A percentile compares a stretch with the other conserved stretches of the same genome.
Conservation (phyloP, 1,140 invertebrate species). For the Caenorhabditis brenneri region DNA sequence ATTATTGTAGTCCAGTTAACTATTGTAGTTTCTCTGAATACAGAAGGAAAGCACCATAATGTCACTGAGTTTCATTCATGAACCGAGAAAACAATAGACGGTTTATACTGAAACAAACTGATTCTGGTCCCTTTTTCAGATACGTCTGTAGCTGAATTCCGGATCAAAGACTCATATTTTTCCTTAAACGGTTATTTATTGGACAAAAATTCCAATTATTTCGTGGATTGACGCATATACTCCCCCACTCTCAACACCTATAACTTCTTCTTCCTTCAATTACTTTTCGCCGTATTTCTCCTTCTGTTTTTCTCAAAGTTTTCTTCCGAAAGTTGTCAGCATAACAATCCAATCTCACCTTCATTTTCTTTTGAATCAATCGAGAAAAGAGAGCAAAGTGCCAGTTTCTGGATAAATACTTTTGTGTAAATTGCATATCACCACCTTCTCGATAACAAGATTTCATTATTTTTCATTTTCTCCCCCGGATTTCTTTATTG, state of each 20-base stretch:
- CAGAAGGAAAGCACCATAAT: too few species aligned
- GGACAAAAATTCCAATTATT: background rate
- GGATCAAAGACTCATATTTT: too few species aligned
- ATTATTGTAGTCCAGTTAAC: too few species aligned
- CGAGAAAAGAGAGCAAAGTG: background rate
- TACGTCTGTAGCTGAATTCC: too few species aligned
- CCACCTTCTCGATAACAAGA: background rate
- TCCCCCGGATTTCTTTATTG: background rate
- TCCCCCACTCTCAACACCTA: background rate
- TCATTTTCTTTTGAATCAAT: background rate
- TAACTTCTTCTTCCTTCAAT: background rate
- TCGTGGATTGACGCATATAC: background rate
- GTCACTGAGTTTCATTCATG: too few species aligned
- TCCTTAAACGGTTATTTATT: too few species aligned
- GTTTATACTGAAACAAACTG: too few species aligned
- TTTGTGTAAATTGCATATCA: background rate
- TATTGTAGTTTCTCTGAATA: too few species aligned
- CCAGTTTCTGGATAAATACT: background rate
- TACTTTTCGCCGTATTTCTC: background rate
- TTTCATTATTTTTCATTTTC: background rate
- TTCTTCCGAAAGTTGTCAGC: background rate
- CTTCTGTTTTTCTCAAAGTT: background rate
- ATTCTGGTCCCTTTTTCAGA: too few species aligned
- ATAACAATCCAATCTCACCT: background rate
- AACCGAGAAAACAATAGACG: too few species aligned